A percentile compares a stretch with the other conserved stretches of the same genome.
Conservation (phyloP, 92 coral and sea anemone species). For the Desmophyllum pertusum region DNA sequence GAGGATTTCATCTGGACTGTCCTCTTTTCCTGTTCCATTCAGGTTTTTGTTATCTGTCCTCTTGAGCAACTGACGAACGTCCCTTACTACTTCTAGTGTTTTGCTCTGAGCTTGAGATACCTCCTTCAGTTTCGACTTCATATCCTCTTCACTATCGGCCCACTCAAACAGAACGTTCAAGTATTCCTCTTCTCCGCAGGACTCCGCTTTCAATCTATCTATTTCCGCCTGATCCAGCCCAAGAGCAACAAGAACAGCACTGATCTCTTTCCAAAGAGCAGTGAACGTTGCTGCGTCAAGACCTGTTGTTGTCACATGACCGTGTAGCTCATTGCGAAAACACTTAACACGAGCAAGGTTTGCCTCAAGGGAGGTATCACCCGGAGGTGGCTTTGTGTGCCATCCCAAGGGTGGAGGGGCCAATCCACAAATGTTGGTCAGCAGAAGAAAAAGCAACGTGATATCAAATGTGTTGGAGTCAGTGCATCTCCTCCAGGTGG, state of each 20-base stretch:
- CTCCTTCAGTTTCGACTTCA: not conserved
- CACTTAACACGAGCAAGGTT: slow-evolving; percentile 59
- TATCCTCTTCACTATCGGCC: not conserved
- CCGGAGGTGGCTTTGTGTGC: slow-evolving; percentile 38
- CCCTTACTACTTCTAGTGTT: not conserved
- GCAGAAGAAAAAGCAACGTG: slow-evolving; percentile 51
- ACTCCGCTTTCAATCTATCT: slow-evolving; percentile 26
- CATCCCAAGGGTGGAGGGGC: slow-evolving; percentile 34
- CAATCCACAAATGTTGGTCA: slow-evolving; percentile 60
- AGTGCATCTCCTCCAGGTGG: slow-evolving; percentile 45
- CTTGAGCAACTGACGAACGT: not conserved
- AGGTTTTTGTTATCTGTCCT: not conserved
- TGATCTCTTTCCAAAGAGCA: slow-evolving; percentile 53
- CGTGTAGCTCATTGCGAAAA: slow-evolving; percentile 50
- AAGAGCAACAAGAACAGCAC: slow-evolving; percentile 42
- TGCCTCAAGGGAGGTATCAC: slow-evolving; percentile 50
- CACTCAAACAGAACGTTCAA: not conserved
- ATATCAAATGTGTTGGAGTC: slow-evolving; percentile 56
- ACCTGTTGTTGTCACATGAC: slow-evolving; percentile 33
- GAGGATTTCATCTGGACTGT: not conserved
- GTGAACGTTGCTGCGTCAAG: slow-evolving; percentile 35
- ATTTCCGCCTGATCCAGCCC: slow-evolving; percentile 50
- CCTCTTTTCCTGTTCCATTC: not conserved
- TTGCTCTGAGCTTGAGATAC: not conserved
- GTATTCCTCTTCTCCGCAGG: not conserved